Conservation (phyloP, 2,113 vertebrate genomes). For the Lamprologus callipterus region DNA sequence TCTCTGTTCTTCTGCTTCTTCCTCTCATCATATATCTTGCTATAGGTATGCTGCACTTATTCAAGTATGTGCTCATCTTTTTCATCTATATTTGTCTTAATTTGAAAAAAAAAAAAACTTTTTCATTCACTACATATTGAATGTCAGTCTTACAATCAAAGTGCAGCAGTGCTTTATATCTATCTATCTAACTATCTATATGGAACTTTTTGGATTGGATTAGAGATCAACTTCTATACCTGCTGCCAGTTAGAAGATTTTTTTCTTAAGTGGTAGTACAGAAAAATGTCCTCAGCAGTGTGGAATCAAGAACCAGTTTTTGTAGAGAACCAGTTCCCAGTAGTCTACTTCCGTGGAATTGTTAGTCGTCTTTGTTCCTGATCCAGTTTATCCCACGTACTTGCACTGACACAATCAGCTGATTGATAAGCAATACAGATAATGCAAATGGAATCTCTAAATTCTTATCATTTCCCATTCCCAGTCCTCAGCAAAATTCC, state of each 20-base stretch:
- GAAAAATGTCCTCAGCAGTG: not conserved
- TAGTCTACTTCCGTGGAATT: not conserved
- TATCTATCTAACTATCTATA: not conserved
- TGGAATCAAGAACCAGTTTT: not conserved
- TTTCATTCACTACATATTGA: not conserved
- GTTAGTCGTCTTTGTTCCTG: not conserved
- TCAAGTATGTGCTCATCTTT: not conserved
- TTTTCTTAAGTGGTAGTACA: not conserved
- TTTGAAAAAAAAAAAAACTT: not conserved
- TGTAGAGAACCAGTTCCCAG: not conserved
- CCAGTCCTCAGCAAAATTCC: not conserved
- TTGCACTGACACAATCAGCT: not conserved
- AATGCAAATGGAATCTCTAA: not conserved
- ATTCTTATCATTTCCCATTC: not conserved
- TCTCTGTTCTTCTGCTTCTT: not conserved
- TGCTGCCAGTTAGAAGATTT: not conserved
- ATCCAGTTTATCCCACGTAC: not conserved
- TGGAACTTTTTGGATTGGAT: not conserved
- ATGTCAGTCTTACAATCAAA: not conserved
- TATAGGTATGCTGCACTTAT: not conserved
- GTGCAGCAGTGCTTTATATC: not conserved
- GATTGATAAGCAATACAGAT: not conserved
- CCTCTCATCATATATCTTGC: not conserved
- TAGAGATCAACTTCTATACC: not conserved
- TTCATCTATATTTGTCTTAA: not conserved